Evolutionary conservation across 2,113 vertebrate species (phyloP), one percentile per base, ranked within the genome.

Genomic region (Gracilinanus agilis): DNA sequence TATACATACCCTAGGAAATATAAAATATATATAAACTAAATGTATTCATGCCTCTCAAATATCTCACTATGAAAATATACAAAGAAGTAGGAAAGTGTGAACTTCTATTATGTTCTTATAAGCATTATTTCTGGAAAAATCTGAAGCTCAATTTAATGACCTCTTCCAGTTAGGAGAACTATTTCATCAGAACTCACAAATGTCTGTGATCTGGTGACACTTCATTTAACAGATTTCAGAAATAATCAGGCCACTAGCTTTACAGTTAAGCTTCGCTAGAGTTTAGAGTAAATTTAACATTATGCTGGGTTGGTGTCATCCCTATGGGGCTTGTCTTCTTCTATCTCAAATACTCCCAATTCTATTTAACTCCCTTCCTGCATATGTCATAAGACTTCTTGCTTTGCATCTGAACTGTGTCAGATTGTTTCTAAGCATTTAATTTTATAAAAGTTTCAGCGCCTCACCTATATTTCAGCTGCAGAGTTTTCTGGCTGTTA

Each of bases 181-280:
- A 23, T 55, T 94, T 94, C 90, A 91, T 89, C 89, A 88, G 54
- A 95, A 89, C 24, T 91, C 90, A 91, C 10, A 55, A 1, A 89
- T 90, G 24, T 24, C 67, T 92, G 24, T 16, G 44, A 58, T 91
- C 55, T 89, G 24, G n/a, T 83, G n/a, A 83, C n/a, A 83, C 67
- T 40, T 83, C 67, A 83, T 40, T 83, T 40, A 83, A 49, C 53
- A 93, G 10, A 16, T 75, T 88, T 93, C 89, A 89, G 54, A 56
- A 11, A 58, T 12, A 90, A 29, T 55, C n/a, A 53, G 54, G 4
- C 24, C 88, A 49, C 55, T 90, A 89, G 10, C 88, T 21, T 92
- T 92, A 91, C 2, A 67, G n/a, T 34, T 44, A 61, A 95, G 94
- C 13, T 53, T 91, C 4, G 88, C 24, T 44, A 21, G 10, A 67